phyloP scores from a whole-genome alignment of 35 echinoderm and acorn worm genomes.

The Acanthaster planci region DNA sequence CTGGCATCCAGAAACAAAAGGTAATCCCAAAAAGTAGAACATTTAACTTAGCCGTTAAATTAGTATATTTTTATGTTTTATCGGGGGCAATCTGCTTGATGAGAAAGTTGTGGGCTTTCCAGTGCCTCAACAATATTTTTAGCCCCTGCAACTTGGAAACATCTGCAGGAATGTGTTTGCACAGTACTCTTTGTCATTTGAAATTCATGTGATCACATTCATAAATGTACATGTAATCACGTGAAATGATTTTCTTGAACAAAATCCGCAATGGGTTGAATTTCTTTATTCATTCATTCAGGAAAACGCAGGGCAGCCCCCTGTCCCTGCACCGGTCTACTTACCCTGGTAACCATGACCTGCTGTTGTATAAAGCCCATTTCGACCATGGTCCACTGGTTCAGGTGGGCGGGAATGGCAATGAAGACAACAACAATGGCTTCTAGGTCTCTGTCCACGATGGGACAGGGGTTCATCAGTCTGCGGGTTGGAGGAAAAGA shows the following conservation, averaged over 20 bases:
- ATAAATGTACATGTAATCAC: too few species aligned
- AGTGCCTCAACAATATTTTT: too few species aligned
- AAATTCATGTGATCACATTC: too few species aligned
- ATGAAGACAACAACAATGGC: constrained; percentile 78
- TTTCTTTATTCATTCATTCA: not conserved
- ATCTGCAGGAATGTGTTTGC: too few species aligned
- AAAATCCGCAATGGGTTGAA: not conserved
- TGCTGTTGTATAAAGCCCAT: constrained; percentile 60
- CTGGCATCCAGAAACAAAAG: constrained; percentile 50
- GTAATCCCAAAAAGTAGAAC: not conserved
- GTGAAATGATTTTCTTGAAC: not conserved
- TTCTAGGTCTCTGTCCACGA: constrained; percentile 76
- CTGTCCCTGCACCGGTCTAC: not conserved
- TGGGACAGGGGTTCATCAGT: constrained; percentile 83
- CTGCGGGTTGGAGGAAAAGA: constrained; percentile 47
- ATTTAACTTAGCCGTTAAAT: too few species aligned
- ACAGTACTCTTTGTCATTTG: too few species aligned
- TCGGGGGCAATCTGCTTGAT: too few species aligned
- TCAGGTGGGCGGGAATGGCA: constrained; percentile 56
- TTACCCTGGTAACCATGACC: constrained; percentile 74
- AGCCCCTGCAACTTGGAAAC: too few species aligned
- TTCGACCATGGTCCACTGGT: constrained; percentile 65
- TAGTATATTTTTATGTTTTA: too few species aligned
- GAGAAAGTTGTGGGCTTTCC: too few species aligned
- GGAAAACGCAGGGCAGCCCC: not conserved